Evolutionary conservation across 1,140 invertebrate species (phyloP).

Genomic region (Lithobius niger): DNA sequence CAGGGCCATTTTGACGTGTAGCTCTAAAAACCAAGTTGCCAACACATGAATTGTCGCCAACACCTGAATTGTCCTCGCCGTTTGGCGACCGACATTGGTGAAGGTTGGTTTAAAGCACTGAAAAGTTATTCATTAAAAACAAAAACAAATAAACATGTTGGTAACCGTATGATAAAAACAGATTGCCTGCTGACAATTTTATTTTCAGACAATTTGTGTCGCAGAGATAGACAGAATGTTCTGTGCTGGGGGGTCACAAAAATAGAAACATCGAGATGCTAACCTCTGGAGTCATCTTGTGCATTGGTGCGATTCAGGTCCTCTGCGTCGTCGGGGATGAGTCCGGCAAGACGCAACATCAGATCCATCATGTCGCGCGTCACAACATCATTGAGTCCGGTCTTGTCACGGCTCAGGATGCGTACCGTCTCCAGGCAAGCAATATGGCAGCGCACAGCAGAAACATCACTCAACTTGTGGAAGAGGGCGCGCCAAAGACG

Average conservation of each 20-base stretch:
- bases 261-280: not conserved
- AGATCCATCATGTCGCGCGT: slow-evolving; percentile 48
- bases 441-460: slow-evolving; percentile 9
- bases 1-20: too few relatives aligned
- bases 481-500: slow-evolving; percentile 18
- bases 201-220: too few relatives aligned
- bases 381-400: slow-evolving; percentile 50
- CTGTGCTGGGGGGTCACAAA: not conserved
- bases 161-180: too few relatives aligned
- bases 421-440: slow-evolving; percentile 21
- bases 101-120: too few relatives aligned
- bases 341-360: slow-evolving; percentile 47
- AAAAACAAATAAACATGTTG: too few relatives aligned
- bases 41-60: too few relatives aligned
- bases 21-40: too few relatives aligned
- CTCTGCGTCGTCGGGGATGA: slow-evolving; percentile 32
- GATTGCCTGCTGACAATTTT: too few relatives aligned
- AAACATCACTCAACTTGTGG: slow-evolving; percentile 10
- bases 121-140: too few relatives aligned
- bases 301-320: slow-evolving; percentile 17
- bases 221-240: slow-evolving; percentile 23
- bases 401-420: slow-evolving; percentile 48
- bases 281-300: slow-evolving; percentile 17
- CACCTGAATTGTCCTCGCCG: too few relatives aligned
- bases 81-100: too few relatives aligned